These are phyloP conservation scores for Lypha dubia DNA, from an alignment of 2,888 invertebrate species.

Conservation along the genomic window DNA sequence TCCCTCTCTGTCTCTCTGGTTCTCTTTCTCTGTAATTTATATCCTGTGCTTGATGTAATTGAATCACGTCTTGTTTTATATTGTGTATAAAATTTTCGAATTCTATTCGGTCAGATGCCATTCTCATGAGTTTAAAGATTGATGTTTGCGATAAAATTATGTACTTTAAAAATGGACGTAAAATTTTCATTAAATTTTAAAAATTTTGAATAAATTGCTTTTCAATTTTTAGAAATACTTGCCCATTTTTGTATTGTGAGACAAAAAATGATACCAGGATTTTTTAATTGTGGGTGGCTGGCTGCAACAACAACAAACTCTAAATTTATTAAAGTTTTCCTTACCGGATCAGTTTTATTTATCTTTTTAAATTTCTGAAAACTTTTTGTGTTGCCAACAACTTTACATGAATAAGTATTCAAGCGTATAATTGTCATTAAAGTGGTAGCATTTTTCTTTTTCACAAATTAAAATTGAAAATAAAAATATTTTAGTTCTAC, in stretches of 20 bases:
- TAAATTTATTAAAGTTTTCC: conserved; percentile 50
- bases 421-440: conserved; percentile 73
- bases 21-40: no score
- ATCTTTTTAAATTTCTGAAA: conserved; percentile 22
- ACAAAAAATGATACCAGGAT: conserved; percentile 23
- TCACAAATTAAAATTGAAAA: conserved; percentile 28
- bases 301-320: conserved; percentile 47
- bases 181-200: no score
- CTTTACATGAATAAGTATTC: conserved; percentile 55
- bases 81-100: no score
- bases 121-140: no score
- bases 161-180: no score
- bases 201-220: no score
- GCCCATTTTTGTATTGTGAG: background rate
- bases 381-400: conserved; percentile 1
- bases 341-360: background rate
- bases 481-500: conserved; percentile 18
- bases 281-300: conserved; percentile 32
- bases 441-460: conserved; percentile 59
- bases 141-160: no score
- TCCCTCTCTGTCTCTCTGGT: no score
- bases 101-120: no score
- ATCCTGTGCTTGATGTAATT: no score
- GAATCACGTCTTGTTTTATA: no score
- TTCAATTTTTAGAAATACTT: background rate